These are phyloP conservation scores for Ypsolopha scabrella DNA, from an alignment of 2,888 invertebrate genomes.

Conservation along the genomic window DNA sequence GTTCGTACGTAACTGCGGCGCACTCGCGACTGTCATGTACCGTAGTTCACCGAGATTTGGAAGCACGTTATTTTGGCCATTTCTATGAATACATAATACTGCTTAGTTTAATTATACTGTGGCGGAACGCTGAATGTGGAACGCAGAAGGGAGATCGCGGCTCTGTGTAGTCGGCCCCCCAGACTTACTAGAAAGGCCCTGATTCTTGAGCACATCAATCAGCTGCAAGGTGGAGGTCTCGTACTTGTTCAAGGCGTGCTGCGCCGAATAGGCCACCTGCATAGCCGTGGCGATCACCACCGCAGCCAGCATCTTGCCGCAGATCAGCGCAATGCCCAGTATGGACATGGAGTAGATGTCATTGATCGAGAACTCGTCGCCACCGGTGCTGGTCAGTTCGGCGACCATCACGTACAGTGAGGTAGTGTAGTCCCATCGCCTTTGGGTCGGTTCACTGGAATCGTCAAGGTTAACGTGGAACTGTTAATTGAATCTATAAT, in stretches of 20 bases:
- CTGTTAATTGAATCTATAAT: too few species aligned
- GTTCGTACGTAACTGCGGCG: too few species aligned
- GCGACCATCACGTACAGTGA: constrained; percentile 47
- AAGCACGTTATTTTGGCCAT: constrained; percentile 3
- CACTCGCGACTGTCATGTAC: too few species aligned
- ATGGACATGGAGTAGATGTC: constrained; percentile 31
- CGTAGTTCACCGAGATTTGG: too few species aligned
- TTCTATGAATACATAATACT: too few species aligned
- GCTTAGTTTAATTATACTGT: too few species aligned
- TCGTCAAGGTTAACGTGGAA: constrained; percentile 4
- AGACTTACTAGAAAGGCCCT: constrained; percentile 48
- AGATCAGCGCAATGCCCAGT: constrained; percentile 34
- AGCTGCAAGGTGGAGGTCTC: constrained; percentile 40
- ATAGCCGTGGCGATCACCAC: constrained; percentile 47
- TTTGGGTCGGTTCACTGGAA: constrained; percentile 35
- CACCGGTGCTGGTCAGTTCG: constrained; percentile 42
- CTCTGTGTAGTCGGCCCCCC: too few species aligned
- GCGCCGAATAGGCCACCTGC: constrained; percentile 45
- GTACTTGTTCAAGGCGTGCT: constrained; percentile 44
- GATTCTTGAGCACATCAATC: constrained; percentile 50
- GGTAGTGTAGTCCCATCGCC: constrained; percentile 47
- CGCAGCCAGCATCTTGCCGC: constrained; percentile 52
- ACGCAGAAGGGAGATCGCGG: too few species aligned
- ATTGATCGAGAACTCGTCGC: constrained; percentile 43
- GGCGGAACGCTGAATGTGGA: too few species aligned